Evolutionary conservation across 2,888 invertebrate species (phyloP), one percentile per base, ranked within the genome.

Genomic region (Sminthurides aquaticus): DNA sequence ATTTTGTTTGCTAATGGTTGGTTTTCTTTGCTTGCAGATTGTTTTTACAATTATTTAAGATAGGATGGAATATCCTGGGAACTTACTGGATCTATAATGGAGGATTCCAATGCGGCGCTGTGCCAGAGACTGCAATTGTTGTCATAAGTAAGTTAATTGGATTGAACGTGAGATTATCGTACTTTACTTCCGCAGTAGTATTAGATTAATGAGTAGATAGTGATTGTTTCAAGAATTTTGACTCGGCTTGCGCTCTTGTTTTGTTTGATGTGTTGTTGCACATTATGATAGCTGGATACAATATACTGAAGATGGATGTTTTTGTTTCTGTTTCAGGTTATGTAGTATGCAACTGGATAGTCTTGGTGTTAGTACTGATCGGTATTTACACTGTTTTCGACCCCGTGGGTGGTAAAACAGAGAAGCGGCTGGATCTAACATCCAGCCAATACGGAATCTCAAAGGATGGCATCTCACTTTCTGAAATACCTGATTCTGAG

Each of bases 71-170:
- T 75, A 82, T 87, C 61, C 82, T 91, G 79, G 90, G 91, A 8
- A 89, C 90, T 1, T 83, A 89, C 79, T 90, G 90, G 90, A 85
- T 88, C 74, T 87, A 88, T 76, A 87, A 86, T 75, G 84, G 85
- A 71, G 79, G 84, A 27, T 85, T 89, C 60, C 80, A 85, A 43
- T 89, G 89, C 48, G 24, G 62, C 77, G 59, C 68, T 26, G 83
- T 84, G 65, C 83, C 84, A 54, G 85, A 85, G 76, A 82, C 87
- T 64, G 84, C 84, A 74, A 84, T 85, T 68, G 86, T 87, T 26
- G 85, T 88, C 74, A 86, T 88, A 81, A 85, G 86, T 86, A 79
- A 81, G 81, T 79, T 62, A 49, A 68, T 54, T 26, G n/a, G n/a
- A n/a, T n/a, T n/a, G n/a, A n/a, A n/a, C n/a, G n/a, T n/a, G n/a